phyloP scores from a whole-genome alignment of 2,888 invertebrate genomes.

The Palloptera scutellata region DNA sequence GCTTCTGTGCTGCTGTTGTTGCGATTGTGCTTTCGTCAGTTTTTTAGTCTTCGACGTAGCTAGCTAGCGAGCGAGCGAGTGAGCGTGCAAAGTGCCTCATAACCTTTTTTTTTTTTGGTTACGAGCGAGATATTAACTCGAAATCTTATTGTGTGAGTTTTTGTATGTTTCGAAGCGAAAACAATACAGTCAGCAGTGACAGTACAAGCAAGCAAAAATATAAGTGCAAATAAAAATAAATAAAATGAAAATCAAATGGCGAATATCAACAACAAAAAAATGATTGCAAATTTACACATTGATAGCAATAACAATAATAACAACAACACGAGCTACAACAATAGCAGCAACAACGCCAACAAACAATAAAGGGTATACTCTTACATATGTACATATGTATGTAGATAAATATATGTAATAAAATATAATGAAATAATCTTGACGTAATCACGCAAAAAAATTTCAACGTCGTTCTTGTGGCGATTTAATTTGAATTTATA shows the following conservation, averaged over 20 bases:
- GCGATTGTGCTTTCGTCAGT: conserved; percentile 27
- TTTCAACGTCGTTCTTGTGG: conserved; percentile 33
- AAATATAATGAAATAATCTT: conserved; percentile 29
- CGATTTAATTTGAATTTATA: no score
- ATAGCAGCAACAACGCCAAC: neutral
- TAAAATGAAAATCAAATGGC: neutral
- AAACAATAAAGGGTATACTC: neutral
- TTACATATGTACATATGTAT: neutral
- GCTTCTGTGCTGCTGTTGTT: conserved; percentile 16
- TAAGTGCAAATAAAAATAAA: neutral
- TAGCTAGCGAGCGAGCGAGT: conserved; percentile 24
- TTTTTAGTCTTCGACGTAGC: conserved; percentile 26
- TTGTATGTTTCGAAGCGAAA: neutral
- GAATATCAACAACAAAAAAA: conserved; percentile 1
- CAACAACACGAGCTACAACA: neutral
- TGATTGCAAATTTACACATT: conserved; percentile 2
- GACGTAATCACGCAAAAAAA: conserved; percentile 41
- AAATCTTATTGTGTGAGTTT: neutral
- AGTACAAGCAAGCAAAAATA: neutral
- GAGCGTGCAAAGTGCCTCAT: conserved; percentile 16
- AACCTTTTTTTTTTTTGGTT: no score
- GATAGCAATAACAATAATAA: neutral
- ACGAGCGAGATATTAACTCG: neutral
- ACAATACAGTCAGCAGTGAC: neutral
- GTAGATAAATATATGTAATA: neutral